Conservation (phyloP, 2,888 invertebrate genomes). For the Pyrrhia umbra region DNA sequence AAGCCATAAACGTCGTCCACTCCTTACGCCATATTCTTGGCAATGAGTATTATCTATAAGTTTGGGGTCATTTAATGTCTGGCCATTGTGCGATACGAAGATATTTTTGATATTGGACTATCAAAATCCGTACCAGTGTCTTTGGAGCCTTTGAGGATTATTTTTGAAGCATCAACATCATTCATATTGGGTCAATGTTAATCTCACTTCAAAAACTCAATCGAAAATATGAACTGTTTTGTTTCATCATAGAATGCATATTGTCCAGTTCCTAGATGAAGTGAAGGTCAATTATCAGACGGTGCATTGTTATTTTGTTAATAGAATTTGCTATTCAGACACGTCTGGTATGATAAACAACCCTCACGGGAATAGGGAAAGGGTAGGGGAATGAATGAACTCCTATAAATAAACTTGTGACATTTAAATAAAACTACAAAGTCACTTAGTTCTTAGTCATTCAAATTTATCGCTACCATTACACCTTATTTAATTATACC, state of each 20-base stretch:
- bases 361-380: neutral
- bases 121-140: neutral
- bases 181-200: too few species aligned
- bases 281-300: neutral
- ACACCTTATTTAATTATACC: neutral
- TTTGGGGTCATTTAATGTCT: slow-evolving; percentile 36
- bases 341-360: neutral
- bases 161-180: too few species aligned
- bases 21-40: slow-evolving; percentile 59
- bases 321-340: neutral
- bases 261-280: too few species aligned
- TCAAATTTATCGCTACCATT: neutral
- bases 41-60: slow-evolving; percentile 34
- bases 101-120: slow-evolving; percentile 35
- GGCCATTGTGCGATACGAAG: slow-evolving; percentile 30
- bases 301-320: neutral
- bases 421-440: neutral
- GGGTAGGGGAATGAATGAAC: neutral
- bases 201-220: too few species aligned
- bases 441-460: neutral
- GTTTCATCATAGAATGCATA: too few species aligned
- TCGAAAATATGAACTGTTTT: too few species aligned
- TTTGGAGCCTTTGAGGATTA: neutral
- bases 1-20: slow-evolving; percentile 69
- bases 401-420: neutral